These are phyloP conservation scores for Limnothrissa miodon DNA, from an alignment of 2,113 vertebrate species.

Conservation along the genomic window DNA sequence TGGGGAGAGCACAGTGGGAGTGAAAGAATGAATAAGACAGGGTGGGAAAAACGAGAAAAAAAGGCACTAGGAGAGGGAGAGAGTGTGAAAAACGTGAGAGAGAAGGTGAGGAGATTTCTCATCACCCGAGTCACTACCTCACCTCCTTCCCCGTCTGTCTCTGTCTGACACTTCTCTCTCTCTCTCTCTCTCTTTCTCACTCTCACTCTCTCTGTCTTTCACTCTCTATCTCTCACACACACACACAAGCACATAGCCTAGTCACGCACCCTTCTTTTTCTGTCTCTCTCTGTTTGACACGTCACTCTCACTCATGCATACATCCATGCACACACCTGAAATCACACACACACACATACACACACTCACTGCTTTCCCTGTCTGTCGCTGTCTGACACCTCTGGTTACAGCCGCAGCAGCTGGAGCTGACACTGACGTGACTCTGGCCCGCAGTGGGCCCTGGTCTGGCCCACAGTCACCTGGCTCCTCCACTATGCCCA, in stretches of 20 bases:
- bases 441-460: background rate
- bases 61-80: background rate
- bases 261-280: background rate
- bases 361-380: background rate
- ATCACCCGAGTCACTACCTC: background rate
- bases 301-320: background rate
- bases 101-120: background rate
- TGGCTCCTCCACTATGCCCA: background rate
- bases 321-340: background rate
- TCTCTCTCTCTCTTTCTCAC: too few relatives aligned
- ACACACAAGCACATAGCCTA: background rate
- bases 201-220: too few relatives aligned
- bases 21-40: too few relatives aligned
- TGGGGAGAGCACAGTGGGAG: too few relatives aligned
- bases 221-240: too few relatives aligned
- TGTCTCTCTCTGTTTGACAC: background rate
- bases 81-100: background rate
- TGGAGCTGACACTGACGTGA: too few relatives aligned
- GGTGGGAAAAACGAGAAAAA: background rate
- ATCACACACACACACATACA: background rate
- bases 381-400: background rate
- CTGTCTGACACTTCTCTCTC: background rate
- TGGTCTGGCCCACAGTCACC: background rate
- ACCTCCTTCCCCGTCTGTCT: background rate
- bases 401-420: background rate